phyloP scores from a whole-genome alignment of 2,797 vertebrate species.

The Labeo calbasu region DNA sequence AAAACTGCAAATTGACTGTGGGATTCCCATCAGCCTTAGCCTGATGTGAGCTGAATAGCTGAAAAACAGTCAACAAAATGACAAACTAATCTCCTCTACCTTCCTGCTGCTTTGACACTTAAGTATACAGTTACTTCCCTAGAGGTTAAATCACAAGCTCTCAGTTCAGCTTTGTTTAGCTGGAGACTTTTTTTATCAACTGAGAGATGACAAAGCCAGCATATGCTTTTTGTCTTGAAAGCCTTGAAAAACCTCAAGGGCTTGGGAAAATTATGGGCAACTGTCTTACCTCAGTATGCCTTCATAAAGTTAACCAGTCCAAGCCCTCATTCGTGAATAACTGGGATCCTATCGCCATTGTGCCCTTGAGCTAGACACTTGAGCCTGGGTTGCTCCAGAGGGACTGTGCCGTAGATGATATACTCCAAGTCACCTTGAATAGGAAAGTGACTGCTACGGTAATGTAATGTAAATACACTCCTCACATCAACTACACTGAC shows the following conservation, averaged over 20 bases:
- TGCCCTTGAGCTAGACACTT: slow-evolving; percentile 1
- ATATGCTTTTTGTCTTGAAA: not conserved
- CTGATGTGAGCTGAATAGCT: not conserved
- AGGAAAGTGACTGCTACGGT: not conserved
- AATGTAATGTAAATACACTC: not conserved
- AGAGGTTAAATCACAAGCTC: slow-evolving; percentile 1
- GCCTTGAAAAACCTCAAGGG: not conserved
- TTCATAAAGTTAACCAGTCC: not conserved
- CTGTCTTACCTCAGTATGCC: not conserved
- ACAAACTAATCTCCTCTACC: not conserved
- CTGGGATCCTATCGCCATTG: not conserved
- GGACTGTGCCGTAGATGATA: not conserved
- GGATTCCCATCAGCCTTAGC: not conserved
- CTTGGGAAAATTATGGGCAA: not conserved
- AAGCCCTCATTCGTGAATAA: not conserved
- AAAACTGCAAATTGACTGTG: not conserved
- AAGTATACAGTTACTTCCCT: slow-evolving; percentile 5
- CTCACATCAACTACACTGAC: not conserved
- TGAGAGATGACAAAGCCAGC: not conserved
- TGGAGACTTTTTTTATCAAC: not conserved
- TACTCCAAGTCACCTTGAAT: not conserved
- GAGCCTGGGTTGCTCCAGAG: not conserved
- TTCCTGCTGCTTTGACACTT: not conserved
- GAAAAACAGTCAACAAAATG: slow-evolving; percentile 7
- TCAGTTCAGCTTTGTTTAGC: slow-evolving; percentile 10